Evolutionary conservation across 2,888 invertebrate genomes (phyloP), one percentile per base, ranked within the genome.

Genomic region (Holacanthella duospinosa): DNA sequence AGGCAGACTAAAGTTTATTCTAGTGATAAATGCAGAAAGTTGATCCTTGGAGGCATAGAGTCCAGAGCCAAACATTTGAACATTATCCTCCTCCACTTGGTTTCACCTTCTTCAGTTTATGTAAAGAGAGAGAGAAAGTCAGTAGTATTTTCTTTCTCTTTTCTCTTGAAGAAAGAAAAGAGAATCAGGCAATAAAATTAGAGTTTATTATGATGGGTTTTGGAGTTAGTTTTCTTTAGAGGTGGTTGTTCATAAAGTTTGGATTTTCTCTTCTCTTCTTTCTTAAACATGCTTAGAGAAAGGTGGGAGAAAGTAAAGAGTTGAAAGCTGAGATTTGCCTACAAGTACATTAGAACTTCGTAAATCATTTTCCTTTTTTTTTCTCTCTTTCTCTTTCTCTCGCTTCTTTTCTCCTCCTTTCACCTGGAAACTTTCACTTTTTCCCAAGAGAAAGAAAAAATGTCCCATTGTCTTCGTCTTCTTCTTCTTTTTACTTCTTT

Each of bases 21-120:
- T 68, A 68, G 19, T 72, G 72, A 72, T 72, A 72, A 72, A 72
- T 72, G 72, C 69, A 67, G 66, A 72, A 72, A 72, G 72, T 72
- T 72, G 70, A 72, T 71, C 71, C 72, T 72, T 71, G 58, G 66
- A 71, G 72, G 72, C 72, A 69, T 68, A 36, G 36, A n/a, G n/a
- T n/a, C n/a, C n/a, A n/a, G 36, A 36, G 68, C 65, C 63, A 61
- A 56, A 43, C 29, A 21, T 27, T 55, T 57, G 59, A 62, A 64
- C 64, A 65, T 65, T 68, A 71, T 67, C 69, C 68, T 70, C 72
- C 61, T 69, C 70, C 72, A 71, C 68, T 69, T 68, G 64, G 68
- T 68, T 72, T 70, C 72, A 72, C 71, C 72, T 71, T 71, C 66
- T 63, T 55, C n/a, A 36, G n/a, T 48, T 16, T 4, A 21, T 48